Conservation (phyloP, 2,888 invertebrate species). For the Heteropelma amictum region DNA sequence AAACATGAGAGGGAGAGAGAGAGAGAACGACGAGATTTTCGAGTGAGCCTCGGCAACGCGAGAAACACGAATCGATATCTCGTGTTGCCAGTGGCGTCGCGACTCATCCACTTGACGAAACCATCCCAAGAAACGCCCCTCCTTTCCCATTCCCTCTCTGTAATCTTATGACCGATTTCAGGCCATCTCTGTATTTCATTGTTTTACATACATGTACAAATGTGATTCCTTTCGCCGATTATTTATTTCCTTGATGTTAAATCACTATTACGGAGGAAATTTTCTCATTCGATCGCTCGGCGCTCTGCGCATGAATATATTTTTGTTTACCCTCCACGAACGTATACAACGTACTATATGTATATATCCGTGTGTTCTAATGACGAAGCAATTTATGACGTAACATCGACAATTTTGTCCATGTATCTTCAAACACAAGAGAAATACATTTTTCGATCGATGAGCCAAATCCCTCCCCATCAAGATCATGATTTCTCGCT, state of each 20-base stretch:
- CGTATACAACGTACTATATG: neutral
- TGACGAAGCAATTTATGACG: slow-evolving; percentile 44
- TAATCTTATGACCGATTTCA: slow-evolving; percentile 29
- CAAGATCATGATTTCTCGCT: no score
- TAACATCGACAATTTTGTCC: slow-evolving; percentile 24
- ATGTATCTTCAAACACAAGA: neutral
- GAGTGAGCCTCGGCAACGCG: slow-evolving; percentile 32
- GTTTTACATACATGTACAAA: neutral
- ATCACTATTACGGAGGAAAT: neutral
- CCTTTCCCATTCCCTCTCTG: slow-evolving; percentile 36
- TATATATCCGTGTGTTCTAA: slow-evolving; percentile 11
- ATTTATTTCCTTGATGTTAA: neutral
- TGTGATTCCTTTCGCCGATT: neutral
- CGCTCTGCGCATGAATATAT: no score
- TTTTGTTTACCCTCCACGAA: slow-evolving; percentile 25
- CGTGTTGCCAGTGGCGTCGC: slow-evolving; percentile 49
- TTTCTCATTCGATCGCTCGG: neutral
- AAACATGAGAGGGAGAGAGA: slow-evolving; percentile 4
- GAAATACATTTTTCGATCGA: no score
- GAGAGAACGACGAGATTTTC: neutral
- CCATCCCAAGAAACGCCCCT: slow-evolving; percentile 51
- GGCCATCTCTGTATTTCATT: slow-evolving; percentile 32
- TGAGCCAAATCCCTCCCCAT: no score
- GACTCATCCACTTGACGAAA: slow-evolving; percentile 38
- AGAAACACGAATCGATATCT: slow-evolving; percentile 55